Conservation (phyloP, 2,797 vertebrate species). For the Squalus acanthias region DNA sequence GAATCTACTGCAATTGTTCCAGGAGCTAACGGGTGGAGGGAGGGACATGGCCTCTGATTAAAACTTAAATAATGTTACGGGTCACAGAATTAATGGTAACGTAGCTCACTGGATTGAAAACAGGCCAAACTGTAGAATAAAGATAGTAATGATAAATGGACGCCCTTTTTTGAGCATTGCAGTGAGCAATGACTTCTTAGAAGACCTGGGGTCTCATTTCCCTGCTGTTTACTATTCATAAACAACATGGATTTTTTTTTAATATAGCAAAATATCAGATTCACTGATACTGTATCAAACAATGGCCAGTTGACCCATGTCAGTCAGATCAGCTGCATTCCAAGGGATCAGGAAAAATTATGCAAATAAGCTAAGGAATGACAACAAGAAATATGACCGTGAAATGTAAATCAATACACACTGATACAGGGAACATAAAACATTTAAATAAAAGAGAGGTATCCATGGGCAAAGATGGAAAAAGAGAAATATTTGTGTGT, state of each 20-base stretch:
- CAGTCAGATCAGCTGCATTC: background rate
- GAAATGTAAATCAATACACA: too few species aligned
- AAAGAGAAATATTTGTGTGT: too few species aligned
- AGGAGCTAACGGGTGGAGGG: background rate
- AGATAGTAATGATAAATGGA: background rate
- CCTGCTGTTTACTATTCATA: background rate
- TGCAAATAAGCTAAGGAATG: background rate
- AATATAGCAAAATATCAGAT: too few species aligned
- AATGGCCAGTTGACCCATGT: background rate
- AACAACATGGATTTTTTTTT: background rate
- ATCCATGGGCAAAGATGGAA: too few species aligned
- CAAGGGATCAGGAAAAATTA: background rate
- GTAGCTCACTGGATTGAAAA: background rate
- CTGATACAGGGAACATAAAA: too few species aligned
- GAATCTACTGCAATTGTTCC: background rate
- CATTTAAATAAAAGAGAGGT: too few species aligned
- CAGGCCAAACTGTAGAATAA: background rate
- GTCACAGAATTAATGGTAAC: background rate
- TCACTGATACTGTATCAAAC: background rate
- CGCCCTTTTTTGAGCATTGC: background rate
- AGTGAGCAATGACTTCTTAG: background rate
- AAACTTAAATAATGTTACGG: background rate
- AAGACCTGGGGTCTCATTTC: background rate
- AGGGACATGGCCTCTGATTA: background rate
- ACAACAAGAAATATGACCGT: background rate